Conservation (phyloP, 2,888 invertebrate species). For the Rosalia funebris region DNA sequence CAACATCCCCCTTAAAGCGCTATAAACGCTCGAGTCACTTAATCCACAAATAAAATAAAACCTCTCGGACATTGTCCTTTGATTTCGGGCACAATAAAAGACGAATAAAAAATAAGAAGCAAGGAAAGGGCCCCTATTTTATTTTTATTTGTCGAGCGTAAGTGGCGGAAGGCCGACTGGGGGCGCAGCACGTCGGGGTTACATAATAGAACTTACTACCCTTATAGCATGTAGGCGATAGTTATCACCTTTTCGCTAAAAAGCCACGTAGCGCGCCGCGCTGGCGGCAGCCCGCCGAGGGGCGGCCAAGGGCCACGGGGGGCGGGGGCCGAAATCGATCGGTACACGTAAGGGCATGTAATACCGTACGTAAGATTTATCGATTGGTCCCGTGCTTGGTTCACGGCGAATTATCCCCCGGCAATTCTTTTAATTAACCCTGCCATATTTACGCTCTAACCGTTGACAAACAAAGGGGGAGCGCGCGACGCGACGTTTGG, state of each 20-base stretch:
- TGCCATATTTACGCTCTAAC: slow-evolving; percentile 22
- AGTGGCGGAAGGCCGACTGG: slow-evolving; percentile 49
- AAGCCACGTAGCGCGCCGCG: slow-evolving; percentile 49
- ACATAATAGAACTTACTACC: slow-evolving; percentile 59
- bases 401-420: slow-evolving; percentile 45
- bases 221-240: slow-evolving; percentile 57
- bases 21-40: background rate
- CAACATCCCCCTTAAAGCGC: no score
- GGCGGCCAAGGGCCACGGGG: slow-evolving; percentile 37
- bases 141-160: slow-evolving; percentile 22
- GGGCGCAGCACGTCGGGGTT: slow-evolving; percentile 54
- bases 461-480: slow-evolving; percentile 22
- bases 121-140: slow-evolving; percentile 9
- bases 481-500: background rate
- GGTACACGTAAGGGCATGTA: slow-evolving; percentile 60
- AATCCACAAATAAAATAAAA: slow-evolving; percentile 11
- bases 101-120: slow-evolving; percentile 10
- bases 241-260: slow-evolving; percentile 58
- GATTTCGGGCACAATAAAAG: slow-evolving; percentile 7
- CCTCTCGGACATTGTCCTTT: slow-evolving; percentile 4
- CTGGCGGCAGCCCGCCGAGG: slow-evolving; percentile 36
- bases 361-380: slow-evolving; percentile 59
- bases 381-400: slow-evolving; percentile 58
- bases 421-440: slow-evolving; percentile 44
- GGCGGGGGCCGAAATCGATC: slow-evolving; percentile 53